These are phyloP conservation scores for Drosophila parabipectinata DNA, from an alignment of 1,140 invertebrate species.

Conservation along the genomic window DNA sequence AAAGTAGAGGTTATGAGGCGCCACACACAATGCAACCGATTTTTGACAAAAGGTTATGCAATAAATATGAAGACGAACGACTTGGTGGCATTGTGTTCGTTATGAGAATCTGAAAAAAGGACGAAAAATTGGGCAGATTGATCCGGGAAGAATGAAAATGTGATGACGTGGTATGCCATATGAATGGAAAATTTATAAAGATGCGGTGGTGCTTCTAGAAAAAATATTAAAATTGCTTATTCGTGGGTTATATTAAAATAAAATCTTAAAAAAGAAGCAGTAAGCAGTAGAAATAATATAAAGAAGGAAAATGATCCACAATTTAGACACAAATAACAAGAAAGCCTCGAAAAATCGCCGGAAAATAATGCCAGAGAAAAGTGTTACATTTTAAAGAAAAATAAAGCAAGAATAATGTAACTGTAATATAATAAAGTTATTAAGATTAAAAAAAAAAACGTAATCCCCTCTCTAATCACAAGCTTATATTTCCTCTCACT, in stretches of 20 bases:
- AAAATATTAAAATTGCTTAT: too few relatives aligned
- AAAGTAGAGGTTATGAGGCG: neutral
- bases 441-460: neutral
- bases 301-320: too few relatives aligned
- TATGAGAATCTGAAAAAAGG: conserved; percentile 8
- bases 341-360: too few relatives aligned
- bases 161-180: conserved; percentile 13
- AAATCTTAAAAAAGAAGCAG: too few relatives aligned
- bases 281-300: too few relatives aligned
- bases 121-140: neutral
- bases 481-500: neutral
- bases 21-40: conserved; percentile 33
- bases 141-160: conserved; percentile 12
- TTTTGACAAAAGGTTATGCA: conserved; percentile 50
- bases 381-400: neutral
- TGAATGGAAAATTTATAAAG: neutral
- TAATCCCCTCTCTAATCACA: neutral
- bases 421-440: neutral
- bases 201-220: too few relatives aligned
- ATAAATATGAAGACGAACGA: conserved; percentile 50
- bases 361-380: too few relatives aligned
- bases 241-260: too few relatives aligned
- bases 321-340: too few relatives aligned
- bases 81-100: conserved; percentile 32
- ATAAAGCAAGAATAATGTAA: neutral